Evolutionary conservation across 2,888 invertebrate genomes (phyloP), one percentile per base, ranked within the genome.

Genomic region (Dendrolimus pini): DNA sequence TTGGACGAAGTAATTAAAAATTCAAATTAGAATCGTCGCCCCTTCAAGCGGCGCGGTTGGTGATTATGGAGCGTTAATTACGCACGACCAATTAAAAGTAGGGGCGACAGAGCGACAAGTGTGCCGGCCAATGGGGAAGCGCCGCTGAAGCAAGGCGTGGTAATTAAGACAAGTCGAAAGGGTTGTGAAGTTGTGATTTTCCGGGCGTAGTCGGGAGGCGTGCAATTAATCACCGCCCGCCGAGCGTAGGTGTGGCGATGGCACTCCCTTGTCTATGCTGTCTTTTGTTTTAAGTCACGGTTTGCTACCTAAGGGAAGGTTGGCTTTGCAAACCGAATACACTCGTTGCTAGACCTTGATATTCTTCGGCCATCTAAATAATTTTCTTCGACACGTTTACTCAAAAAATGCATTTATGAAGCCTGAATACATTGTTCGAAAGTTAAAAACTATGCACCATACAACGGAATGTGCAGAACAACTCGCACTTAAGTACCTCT

Each of bases 11-110:
- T 89, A 89, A 89, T 89, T 90, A 89, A 90, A 90, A 89, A 87
- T 89, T 88, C 79, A 89, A 90, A 89, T 89, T 85, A 87, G 80
- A 70, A 77, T 64, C 76, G 70, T 74, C 82, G 80, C 79, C 89
- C 87, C 86, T 82, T 82, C 77, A 78, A 70, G 70, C 77, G 72
- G 72, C 78, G 77, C 80, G 75, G 85, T 86, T 83, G 86, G 87
- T 82, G 85, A 88, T 86, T 85, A 86, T 83, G 56, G 65, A 70
- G 85, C 83, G 85, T 84, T 90, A 90, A 90, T 90, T 90, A 88
- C 83, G 67, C 64, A 71, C 81, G 82, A 83, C 89, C 89, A 89
- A 90, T 89, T 90, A 89, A 86, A 87, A 78, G 66, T 70, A 72
- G 78, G 77, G 78, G 84, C 82, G 85, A 81, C 77, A 77, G 71